phyloP scores from a whole-genome alignment of 2,888 invertebrate genomes.

The Pandemis heparana region DNA sequence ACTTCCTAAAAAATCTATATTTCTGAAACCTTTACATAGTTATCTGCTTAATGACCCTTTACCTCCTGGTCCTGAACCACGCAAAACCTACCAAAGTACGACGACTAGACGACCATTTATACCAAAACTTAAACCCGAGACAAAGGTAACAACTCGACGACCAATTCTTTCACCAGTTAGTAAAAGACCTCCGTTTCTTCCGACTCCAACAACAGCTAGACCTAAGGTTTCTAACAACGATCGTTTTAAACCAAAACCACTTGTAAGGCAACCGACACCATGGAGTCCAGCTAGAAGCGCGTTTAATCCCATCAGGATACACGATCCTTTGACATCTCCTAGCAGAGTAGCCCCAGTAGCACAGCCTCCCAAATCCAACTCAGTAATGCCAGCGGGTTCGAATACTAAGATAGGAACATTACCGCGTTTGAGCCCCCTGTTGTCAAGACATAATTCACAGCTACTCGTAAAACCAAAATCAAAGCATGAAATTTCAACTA shows the following conservation, averaged over 20 bases:
- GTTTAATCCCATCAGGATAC: not conserved
- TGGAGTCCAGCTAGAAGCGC: conserved; percentile 15
- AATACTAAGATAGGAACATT: conserved; percentile 7
- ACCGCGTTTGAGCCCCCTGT: not conserved
- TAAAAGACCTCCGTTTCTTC: conserved; percentile 17
- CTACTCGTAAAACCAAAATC: conserved; percentile 16
- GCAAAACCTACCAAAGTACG: conserved; percentile 11
- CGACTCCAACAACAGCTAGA: conserved; percentile 9
- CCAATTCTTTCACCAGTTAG: conserved; percentile 14
- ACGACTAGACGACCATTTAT: conserved; percentile 43
- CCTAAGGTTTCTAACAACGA: conserved; percentile 13
- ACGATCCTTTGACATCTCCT: conserved; percentile 17
- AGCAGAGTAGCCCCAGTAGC: conserved; percentile 2
- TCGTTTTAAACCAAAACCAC: conserved; percentile 24
- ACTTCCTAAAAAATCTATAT: conserved; percentile 42
- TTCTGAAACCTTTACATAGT: conserved; percentile 28
- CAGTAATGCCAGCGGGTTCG: not conserved
- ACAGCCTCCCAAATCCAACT: not conserved
- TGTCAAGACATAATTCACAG: conserved; percentile 15
- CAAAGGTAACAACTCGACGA: conserved; percentile 48
- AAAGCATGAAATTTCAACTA: conserved; percentile 10
- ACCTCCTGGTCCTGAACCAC: not conserved
- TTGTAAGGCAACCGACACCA: conserved; percentile 29
- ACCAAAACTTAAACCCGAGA: conserved; percentile 48
- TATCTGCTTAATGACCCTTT: not conserved